Base-by-base conservation (phyloP, 2,797 vertebrate genomes). In the Phyllotis vaccarum region DNA sequence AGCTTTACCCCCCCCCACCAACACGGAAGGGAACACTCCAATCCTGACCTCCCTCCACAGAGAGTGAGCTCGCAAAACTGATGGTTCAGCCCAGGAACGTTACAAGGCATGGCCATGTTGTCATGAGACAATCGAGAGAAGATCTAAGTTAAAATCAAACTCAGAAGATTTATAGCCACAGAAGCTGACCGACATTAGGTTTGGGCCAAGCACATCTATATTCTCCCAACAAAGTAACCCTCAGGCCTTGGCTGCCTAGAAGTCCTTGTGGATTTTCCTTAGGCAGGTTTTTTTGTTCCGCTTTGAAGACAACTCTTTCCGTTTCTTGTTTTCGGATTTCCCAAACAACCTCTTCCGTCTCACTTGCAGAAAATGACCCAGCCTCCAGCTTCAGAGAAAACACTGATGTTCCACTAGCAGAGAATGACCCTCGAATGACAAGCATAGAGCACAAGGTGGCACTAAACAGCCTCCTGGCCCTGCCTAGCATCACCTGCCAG, bases 311-410 rank as follows among this genome's bases (percentile, higher is more conserved):
- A 89, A 85, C 19, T 60, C 74, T 90, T 60, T 81, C 60, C 88
- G 62, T 78, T 34, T 81, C 96, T 72, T 83, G 3, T 93, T 72
- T 56, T 93, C 52, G 78, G 72, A 91, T 86, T 85, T 68, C 87
- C 91, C 75, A 95, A 40, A 87, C 31, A 85, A 52, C 34, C 37
- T 93, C 66, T 78, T 31, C 54, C 62, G n/a, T 72, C 78, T 91
- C 49, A 37, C 11, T 86, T 60, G 72, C 29, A n/a, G 68, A 34
- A 91, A 37, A 90, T 31, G 31, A 87, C 37, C 80, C 87, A 70
- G 74, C 27, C 70, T 79, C n/a, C n/a, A 88, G 37, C 64, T 85
- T 95, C 54, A 79, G 43, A 87, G 60, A 58, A 74, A 90, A 81
- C 19, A 94, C 21, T 54, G 60, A 37, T 1, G 78, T 34, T 70